A percentile compares a stretch with the other conserved stretches of the same genome.
phyloP scores from a whole-genome alignment of 35 echinoderm and acorn worm genomes.

The Strongylocentrotus purpuratus region DNA sequence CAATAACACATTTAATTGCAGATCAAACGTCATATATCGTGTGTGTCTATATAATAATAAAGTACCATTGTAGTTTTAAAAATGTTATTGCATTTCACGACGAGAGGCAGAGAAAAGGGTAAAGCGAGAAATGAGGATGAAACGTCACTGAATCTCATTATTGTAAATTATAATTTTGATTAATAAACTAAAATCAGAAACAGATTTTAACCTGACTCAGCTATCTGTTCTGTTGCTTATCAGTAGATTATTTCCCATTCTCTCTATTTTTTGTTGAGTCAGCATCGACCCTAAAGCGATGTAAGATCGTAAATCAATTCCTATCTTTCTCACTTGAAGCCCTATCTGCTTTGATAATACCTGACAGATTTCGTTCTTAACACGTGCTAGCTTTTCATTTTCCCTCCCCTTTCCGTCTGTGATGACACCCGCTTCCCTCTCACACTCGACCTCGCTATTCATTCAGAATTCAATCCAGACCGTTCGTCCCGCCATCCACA shows the following conservation, averaged over 20 bases:
- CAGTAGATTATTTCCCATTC: not conserved
- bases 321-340: slow-evolving; percentile 18
- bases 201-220: not conserved
- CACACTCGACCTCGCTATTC: not conserved
- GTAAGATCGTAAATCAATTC: slow-evolving; percentile 29
- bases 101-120: too few species aligned
- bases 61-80: not conserved
- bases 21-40: not conserved
- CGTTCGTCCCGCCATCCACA: not conserved
- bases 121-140: not conserved
- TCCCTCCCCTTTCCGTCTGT: not conserved
- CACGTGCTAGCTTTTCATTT: slow-evolving; percentile 15
- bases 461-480: slow-evolving; percentile 26
- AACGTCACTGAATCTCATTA: not conserved
- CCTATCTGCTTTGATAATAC: slow-evolving; percentile 24
- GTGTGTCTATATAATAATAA: not conserved
- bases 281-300: slow-evolving; percentile 8
- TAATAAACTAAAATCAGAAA: not conserved
- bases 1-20: not conserved
- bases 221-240: not conserved
- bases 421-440: not conserved
- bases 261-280: not conserved
- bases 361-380: not conserved
- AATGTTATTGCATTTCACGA: not conserved
- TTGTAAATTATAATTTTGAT: not conserved